A percentile compares a stretch with the other conserved stretches of the same genome.
Evolutionary conservation across 2,113 vertebrate species (phyloP).

Genomic region (Chamaea fasciata): DNA sequence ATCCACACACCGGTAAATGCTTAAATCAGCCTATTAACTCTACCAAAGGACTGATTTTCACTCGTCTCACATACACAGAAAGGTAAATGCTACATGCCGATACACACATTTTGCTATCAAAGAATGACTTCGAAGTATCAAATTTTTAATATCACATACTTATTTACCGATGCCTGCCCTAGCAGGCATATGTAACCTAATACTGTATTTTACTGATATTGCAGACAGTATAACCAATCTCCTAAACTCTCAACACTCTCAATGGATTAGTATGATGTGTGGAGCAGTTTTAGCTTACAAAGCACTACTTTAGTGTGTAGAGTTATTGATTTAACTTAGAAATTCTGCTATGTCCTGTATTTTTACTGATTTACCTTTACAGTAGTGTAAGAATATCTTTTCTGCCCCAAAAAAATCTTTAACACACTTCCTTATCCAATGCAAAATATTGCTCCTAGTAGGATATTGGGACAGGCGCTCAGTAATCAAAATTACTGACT

Average conservation of each 20-base stretch:
- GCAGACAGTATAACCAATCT: conserved; percentile 52
- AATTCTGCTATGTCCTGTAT: conserved; percentile 49
- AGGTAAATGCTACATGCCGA: background rate
- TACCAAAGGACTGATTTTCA: background rate
- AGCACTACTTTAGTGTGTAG: conserved; percentile 44
- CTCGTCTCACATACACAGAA: background rate
- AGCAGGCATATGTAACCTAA: conserved; percentile 40
- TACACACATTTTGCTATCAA: background rate
- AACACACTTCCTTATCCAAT: conserved; percentile 41
- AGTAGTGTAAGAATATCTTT: conserved; percentile 22
- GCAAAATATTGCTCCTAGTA: background rate
- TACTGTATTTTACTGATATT: conserved; percentile 56
- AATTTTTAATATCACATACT: conserved; percentile 32
- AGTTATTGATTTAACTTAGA: conserved; percentile 65
- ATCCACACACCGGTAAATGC: background rate
- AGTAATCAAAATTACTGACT: conserved; percentile 1
- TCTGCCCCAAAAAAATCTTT: background rate
- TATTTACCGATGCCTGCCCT: background rate
- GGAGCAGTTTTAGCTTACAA: conserved; percentile 61
- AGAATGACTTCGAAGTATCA: conserved; percentile 7
- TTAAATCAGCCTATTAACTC: background rate
- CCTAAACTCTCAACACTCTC: conserved; percentile 39
- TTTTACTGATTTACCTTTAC: conserved; percentile 60
- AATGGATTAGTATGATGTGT: conserved; percentile 55
- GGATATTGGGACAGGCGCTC: background rate